phyloP scores from a whole-genome alignment of 2,888 invertebrate species.

The Panopea generosa region DNA sequence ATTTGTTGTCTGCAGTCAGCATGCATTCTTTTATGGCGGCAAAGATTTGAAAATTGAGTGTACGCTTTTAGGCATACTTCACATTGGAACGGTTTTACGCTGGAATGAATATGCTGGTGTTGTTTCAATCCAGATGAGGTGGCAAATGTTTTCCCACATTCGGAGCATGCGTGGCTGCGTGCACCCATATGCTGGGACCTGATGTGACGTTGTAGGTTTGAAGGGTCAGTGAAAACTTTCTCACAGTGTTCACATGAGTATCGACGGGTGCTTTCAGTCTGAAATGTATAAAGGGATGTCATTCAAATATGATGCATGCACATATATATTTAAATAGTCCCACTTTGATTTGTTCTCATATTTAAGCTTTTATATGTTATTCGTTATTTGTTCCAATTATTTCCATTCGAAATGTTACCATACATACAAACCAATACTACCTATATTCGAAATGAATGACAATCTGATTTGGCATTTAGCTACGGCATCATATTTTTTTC shows the following conservation, averaged over 20 bases:
- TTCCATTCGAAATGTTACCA: too few species aligned
- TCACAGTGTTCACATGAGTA: slow-evolving; percentile 92
- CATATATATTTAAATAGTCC: too few species aligned
- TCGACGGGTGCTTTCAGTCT: slow-evolving; percentile 85
- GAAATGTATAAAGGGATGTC: slow-evolving; percentile 11
- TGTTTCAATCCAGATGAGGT: slow-evolving; percentile 99
- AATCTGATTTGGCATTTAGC: too few species aligned
- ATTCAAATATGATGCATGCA: too few species aligned
- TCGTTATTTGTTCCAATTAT: too few species aligned
- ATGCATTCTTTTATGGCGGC: slow-evolving; percentile 99
- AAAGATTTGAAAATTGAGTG: slow-evolving; percentile 99
- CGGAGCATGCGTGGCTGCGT: slow-evolving; percentile 95
- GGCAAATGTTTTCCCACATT: slow-evolving; percentile 99
- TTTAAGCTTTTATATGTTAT: too few species aligned
- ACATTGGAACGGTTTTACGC: slow-evolving; percentile 98
- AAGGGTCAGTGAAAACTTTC: slow-evolving; percentile 94
- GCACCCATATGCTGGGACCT: slow-evolving; percentile 98
- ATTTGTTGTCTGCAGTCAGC: slow-evolving; percentile 95
- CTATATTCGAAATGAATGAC: too few species aligned
- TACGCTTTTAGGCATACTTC: slow-evolving; percentile 95
- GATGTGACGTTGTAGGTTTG: slow-evolving; percentile 98
- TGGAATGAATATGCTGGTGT: slow-evolving; percentile 99
- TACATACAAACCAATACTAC: too few species aligned
- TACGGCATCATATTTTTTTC: too few species aligned
- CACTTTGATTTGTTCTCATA: too few species aligned